Conservation (phyloP, 2,113 vertebrate genomes). For the Apodemus speciosus region DNA sequence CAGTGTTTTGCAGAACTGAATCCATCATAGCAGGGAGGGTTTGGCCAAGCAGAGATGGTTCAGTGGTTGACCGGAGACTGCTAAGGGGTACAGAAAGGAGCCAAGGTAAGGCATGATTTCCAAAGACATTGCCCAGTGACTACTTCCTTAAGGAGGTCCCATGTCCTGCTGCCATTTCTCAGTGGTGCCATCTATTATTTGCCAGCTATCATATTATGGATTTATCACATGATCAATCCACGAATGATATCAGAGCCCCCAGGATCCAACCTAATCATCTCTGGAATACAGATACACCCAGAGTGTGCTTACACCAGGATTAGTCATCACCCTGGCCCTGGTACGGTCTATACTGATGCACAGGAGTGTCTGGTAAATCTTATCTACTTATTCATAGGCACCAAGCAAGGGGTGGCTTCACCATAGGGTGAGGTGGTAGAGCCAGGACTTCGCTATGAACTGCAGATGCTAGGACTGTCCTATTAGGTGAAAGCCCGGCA, state of each 20-base stretch:
- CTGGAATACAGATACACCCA: background rate
- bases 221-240: background rate
- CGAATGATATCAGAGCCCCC: background rate
- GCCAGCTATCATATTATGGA: background rate
- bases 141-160: background rate
- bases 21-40: background rate
- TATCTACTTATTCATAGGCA: background rate
- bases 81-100: background rate
- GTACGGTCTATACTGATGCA: background rate
- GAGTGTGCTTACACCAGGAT: background rate
- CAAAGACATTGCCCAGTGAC: background rate
- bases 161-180: background rate
- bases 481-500: background rate
- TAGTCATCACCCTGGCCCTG: background rate
- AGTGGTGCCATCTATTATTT: background rate
- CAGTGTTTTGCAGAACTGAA: background rate
- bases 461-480: background rate
- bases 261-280: background rate
- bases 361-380: background rate
- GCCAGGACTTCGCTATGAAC: background rate
- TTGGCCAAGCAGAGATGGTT: background rate
- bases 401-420: background rate
- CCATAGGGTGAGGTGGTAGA: background rate
- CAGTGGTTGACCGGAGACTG: no score
- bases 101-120: background rate